Evolutionary conservation across 2,888 invertebrate species (phyloP).

Genomic region (Calliopum simillimum): DNA sequence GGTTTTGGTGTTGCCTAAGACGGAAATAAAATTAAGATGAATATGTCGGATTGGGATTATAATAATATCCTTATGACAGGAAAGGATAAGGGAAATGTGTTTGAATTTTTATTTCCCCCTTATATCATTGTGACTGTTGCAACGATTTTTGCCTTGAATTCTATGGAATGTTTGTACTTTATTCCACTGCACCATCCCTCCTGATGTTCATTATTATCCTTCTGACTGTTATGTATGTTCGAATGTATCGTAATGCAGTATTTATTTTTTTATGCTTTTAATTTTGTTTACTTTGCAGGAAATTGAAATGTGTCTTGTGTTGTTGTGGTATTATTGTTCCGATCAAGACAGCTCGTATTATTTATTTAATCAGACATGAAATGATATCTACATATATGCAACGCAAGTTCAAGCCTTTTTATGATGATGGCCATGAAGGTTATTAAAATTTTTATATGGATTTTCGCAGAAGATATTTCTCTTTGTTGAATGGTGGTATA

Average conservation of each 20-base stretch:
- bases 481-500: too few species aligned
- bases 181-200: not conserved
- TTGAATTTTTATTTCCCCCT: constrained; percentile 49
- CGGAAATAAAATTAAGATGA: constrained; percentile 53
- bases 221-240: not conserved
- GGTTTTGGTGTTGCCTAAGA: constrained; percentile 30
- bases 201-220: too few species aligned
- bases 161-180: not conserved
- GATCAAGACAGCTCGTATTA: constrained; percentile 46
- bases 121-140: constrained; percentile 37
- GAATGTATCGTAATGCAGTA: too few species aligned
- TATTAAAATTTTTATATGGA: too few species aligned
- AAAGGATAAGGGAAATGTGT: constrained; percentile 51
- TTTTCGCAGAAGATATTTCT: too few species aligned
- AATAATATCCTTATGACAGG: constrained; percentile 53
- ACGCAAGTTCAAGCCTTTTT: too few species aligned
- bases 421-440: too few species aligned
- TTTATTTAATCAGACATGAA: constrained; percentile 28
- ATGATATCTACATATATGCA: constrained; percentile 12
- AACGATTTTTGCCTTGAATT: constrained; percentile 42
- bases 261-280: constrained; percentile 10
- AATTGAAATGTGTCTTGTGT: constrained; percentile 50
- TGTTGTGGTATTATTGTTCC: constrained; percentile 41
- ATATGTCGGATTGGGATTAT: constrained; percentile 52
- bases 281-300: constrained; percentile 43